Base-by-base conservation (phyloP, 92 coral and sea anemone species). In the Porites divaricata region DNA sequence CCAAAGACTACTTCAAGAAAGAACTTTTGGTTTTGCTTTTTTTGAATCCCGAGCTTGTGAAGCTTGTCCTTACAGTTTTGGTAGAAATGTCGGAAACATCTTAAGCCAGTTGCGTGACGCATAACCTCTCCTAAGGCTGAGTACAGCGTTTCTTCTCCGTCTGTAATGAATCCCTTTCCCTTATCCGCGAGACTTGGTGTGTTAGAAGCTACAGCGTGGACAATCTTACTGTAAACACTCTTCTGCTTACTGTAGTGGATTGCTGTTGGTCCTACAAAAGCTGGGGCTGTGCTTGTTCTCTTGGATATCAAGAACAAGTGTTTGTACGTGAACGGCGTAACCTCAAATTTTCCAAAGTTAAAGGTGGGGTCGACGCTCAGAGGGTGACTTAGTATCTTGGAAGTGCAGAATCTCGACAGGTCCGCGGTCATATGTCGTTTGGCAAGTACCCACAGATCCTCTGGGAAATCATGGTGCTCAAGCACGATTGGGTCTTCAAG, bases 331-430 rank as follows among this genome's bases (percentile, higher is more conserved):
- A 26, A 26, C 1, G 35, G 35, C 35, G 94, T 87, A 15, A 87
- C 91, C 72, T 87, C 91, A 51, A 35, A 90, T 72, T 64, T 26
- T 53, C 89, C 91, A 68, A 87, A 90, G 65, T 81, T 86, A 59
- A 83, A 90, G 17, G 91, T 90, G 22, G 93, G 93, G 85, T 90
- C 91, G 15, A 90, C 91, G 51, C 90, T 81, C 14, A 90, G 74
- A 1, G 90, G 93, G 77, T 82, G 82, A 74, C 86, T 68, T 6
- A 61, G 51, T 17, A 21, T 52, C 25, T 79, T 68, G 51, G 83
- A 85, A 13, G 63, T 67, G 19, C 90, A 80, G 61, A 89, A 89
- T 13, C 87, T 70, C n/a, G 83, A 79, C 9, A 89, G 74, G 73
- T 89, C 90, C 62, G 15, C 10, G 10, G 48, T 41, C 84, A 75